Evolutionary conservation across 2,888 invertebrate genomes (phyloP).

Genomic region (Coelinius sp.): DNA sequence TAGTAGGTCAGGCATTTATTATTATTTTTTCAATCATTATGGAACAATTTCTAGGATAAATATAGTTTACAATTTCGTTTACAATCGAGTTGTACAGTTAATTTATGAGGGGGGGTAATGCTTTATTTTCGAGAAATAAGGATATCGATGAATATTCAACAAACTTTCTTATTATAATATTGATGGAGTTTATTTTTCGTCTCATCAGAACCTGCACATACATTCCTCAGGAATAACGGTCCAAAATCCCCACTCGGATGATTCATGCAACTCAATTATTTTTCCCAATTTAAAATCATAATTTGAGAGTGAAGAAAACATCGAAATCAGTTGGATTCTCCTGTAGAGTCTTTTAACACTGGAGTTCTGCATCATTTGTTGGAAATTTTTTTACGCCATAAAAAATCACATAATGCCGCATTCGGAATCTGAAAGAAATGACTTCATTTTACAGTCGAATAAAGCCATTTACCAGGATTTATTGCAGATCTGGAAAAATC

Average conservation of each 20-base stretch:
- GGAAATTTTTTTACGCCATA: background rate
- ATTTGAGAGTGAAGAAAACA: background rate
- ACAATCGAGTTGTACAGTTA: no score
- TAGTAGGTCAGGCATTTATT: conserved; percentile 37
- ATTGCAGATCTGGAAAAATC: conserved; percentile 57
- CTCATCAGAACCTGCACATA: background rate
- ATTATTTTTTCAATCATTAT: conserved; percentile 31
- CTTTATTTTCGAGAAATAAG: background rate
- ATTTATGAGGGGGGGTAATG: background rate
- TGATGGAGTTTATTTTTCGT: background rate
- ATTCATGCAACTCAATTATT: background rate
- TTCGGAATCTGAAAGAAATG: conserved; percentile 39
- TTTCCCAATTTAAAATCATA: background rate
- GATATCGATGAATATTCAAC: background rate
- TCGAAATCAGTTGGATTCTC: background rate
- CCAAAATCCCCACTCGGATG: background rate
- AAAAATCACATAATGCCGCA: conserved; percentile 51
- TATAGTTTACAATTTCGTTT: no score
- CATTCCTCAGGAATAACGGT: background rate
- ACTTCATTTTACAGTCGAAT: conserved; percentile 46
- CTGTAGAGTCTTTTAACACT: background rate
- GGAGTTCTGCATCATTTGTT: background rate
- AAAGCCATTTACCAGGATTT: conserved; percentile 54
- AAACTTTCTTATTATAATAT: background rate
- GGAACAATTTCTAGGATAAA: background rate